These are phyloP conservation scores for Lysandra bellargus DNA, from an alignment of 2,888 invertebrate species.

Conservation along the genomic window DNA sequence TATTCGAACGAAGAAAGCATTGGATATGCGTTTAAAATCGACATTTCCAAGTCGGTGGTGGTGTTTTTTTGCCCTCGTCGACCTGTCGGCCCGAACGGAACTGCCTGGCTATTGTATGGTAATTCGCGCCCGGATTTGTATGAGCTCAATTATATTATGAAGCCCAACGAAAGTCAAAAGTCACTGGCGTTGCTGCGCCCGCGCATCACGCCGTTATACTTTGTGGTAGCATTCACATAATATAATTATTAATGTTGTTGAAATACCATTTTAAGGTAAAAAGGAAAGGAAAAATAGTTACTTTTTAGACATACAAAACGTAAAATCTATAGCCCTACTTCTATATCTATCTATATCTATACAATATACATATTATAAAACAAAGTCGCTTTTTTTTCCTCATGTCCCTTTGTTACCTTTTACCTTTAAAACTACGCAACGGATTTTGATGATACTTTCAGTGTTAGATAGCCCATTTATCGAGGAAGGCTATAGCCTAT, in stretches of 20 bases:
- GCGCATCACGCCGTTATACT: conserved; percentile 28
- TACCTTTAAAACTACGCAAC: no score
- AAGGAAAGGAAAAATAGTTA: background rate
- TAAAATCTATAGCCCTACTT: no score
- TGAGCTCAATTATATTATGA: conserved; percentile 80
- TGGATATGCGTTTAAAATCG: conserved; percentile 46
- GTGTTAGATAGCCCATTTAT: no score
- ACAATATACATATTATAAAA: no score
- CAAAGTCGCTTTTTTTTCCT: no score
- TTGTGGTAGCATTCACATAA: conserved; percentile 6
- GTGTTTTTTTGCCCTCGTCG: conserved; percentile 78
- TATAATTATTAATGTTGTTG: background rate
- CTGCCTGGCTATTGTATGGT: conserved; percentile 78
- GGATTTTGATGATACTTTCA: no score
- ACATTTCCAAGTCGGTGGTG: conserved; percentile 57
- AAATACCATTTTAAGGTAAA: background rate
- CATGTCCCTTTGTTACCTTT: no score
- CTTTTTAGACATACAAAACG: no score
- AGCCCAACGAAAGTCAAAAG: conserved; percentile 79
- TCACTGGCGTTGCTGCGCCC: conserved; percentile 58
- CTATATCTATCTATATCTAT: no score
- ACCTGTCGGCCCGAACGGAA: conserved; percentile 77
- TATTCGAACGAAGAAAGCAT: conserved; percentile 38
- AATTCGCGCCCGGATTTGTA: conserved; percentile 78
- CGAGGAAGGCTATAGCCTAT: no score